These are phyloP conservation scores for Cotesia glomerata DNA, from an alignment of 1,140 invertebrate genomes.

Conservation along the genomic window DNA sequence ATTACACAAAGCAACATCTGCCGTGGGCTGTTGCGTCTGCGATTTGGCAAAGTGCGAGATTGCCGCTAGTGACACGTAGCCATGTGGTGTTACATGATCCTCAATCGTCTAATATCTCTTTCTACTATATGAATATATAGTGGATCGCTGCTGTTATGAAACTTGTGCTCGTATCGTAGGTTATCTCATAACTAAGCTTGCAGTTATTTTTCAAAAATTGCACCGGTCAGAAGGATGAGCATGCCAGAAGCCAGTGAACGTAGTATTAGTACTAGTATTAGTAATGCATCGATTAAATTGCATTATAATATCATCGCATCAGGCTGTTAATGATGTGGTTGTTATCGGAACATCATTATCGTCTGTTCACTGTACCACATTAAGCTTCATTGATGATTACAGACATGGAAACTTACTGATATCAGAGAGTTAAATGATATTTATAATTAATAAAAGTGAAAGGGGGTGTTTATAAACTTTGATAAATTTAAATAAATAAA, in stretches of 20 bases:
- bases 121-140: not conserved
- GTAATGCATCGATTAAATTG: constrained; percentile 37
- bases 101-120: not conserved
- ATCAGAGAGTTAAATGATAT: not conserved
- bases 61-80: constrained; percentile 44
- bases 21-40: constrained; percentile 33
- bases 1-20: constrained; percentile 56
- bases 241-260: not conserved
- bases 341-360: constrained; percentile 22
- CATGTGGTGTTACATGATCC: constrained; percentile 48
- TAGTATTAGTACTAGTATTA: too few relatives aligned
- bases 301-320: constrained; percentile 31
- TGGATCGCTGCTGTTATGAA: too few relatives aligned
- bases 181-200: not conserved
- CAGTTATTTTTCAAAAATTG: constrained; percentile 41
- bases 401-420: constrained; percentile 7
- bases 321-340: constrained; percentile 30
- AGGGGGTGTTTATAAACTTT: too few relatives aligned
- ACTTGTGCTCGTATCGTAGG: not conserved
- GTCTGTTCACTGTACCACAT: not conserved
- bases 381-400: not conserved
- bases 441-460: not conserved
- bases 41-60: constrained; percentile 31
- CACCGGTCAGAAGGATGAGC: constrained; percentile 8
- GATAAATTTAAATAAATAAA: too few relatives aligned